phyloP scores from a whole-genome alignment of 92 coral and sea anemone species.

The Meandrina meandrites region DNA sequence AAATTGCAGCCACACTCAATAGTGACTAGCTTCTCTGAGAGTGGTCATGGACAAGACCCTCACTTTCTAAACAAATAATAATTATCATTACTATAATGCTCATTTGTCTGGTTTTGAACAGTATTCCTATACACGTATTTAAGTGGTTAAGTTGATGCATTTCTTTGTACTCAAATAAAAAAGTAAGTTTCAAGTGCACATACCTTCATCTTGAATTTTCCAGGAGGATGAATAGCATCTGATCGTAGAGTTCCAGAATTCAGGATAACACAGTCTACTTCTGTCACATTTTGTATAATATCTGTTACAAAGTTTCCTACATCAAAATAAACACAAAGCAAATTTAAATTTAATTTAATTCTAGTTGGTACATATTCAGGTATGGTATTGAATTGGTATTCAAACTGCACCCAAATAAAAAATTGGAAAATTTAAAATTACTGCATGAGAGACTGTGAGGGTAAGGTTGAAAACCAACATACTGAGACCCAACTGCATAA shows the following conservation, averaged over 20 bases:
- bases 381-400: too few species aligned
- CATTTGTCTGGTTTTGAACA: too few species aligned
- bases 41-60: too few species aligned
- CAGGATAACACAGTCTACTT: conserved; percentile 85
- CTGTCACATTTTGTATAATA: conserved; percentile 87
- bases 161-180: background rate
- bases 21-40: background rate
- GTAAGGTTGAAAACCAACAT: too few species aligned
- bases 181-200: background rate
- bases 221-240: conserved; percentile 85
- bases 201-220: conserved; percentile 93
- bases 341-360: background rate
- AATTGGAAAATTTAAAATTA: too few species aligned
- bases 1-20: background rate
- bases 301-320: conserved; percentile 91
- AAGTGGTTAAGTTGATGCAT: background rate
- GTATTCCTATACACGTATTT: background rate
- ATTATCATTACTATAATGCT: too few species aligned
- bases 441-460: too few species aligned
- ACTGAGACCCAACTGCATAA: too few species aligned
- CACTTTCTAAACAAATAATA: background rate
- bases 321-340: background rate
- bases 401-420: too few species aligned
- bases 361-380: background rate
- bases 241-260: conserved; percentile 97